A percentile compares a stretch with the other conserved stretches of the same genome.
Conservation (phyloP, 2,113 vertebrate species). For the Hydropotes inermis region DNA sequence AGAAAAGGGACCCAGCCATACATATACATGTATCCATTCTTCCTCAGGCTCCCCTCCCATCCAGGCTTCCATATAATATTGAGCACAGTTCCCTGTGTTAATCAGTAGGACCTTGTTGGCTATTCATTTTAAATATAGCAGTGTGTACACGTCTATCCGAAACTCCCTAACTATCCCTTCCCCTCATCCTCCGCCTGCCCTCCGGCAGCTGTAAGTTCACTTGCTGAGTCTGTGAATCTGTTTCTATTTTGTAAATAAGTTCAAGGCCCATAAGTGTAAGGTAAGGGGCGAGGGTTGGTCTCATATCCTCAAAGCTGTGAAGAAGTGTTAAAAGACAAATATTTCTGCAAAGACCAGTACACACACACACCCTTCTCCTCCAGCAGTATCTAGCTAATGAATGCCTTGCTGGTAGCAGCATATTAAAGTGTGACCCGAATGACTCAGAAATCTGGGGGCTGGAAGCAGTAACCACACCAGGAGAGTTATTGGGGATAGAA, state of each 20-base stretch:
- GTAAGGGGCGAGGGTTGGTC: background rate
- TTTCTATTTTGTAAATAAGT: background rate
- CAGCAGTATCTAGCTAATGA: slow-evolving; percentile 10
- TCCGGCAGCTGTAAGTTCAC: background rate
- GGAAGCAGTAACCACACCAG: slow-evolving; percentile 26
- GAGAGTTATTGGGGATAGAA: background rate
- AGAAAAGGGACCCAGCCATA: background rate
- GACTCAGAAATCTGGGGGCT: slow-evolving; percentile 68
- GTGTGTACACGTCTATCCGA: background rate
- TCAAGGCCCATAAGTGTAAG: background rate
- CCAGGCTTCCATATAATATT: background rate
- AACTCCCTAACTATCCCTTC: background rate
- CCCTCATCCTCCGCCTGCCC: background rate
- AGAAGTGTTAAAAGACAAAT: background rate
- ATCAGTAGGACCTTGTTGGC: background rate
- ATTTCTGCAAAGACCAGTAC: background rate
- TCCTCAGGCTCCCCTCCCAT: background rate
- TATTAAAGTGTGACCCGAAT: slow-evolving; percentile 37
- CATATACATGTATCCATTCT: background rate
- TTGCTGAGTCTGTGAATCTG: background rate
- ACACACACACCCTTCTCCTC: background rate
- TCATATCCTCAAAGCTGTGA: background rate
- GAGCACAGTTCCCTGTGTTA: background rate
- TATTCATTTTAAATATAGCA: background rate
- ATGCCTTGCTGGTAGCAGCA: slow-evolving; percentile 49